A percentile compares a stretch with the other conserved stretches of the same genome.
Conservation (phyloP, 2,888 invertebrate species). For the Ditylenchus weischeri region DNA sequence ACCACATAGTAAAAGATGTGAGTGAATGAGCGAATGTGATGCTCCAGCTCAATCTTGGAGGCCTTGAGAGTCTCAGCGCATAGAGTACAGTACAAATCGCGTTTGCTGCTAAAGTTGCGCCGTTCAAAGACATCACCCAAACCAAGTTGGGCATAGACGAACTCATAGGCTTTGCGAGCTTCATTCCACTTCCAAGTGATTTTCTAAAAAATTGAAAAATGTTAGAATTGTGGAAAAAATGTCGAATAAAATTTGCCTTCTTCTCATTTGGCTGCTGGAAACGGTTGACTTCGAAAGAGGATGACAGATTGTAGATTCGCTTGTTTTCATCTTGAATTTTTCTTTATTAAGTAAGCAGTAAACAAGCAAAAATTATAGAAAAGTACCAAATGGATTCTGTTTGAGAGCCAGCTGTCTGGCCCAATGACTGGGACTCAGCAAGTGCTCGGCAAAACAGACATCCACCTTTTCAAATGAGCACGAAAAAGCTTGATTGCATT, state of each 20-base stretch:
- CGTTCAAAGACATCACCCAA: conserved; percentile 14
- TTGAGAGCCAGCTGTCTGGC: background rate
- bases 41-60: conserved; percentile 13
- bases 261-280: conserved; percentile 16
- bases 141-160: conserved; percentile 24
- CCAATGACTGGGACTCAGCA: conserved; percentile 19
- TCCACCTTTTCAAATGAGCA: conserved; percentile 5
- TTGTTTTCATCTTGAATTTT: conserved; percentile 20
- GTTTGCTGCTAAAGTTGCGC: conserved; percentile 4
- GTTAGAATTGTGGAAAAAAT: conserved; percentile 2
- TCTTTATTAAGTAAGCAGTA: background rate
- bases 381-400: conserved; percentile 18
- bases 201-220: conserved; percentile 15
- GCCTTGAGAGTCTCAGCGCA: conserved; percentile 17
- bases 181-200: conserved; percentile 24
- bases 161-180: conserved; percentile 12
- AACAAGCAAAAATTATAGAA: background rate
- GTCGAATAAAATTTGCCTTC: conserved; percentile 1
- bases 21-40: conserved; percentile 20
- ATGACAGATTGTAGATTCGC: conserved; percentile 6
- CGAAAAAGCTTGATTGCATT: conserved; percentile 20
- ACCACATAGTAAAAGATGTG: conserved; percentile 24
- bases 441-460: conserved; percentile 13
- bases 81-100: conserved; percentile 17
- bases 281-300: conserved; percentile 11